Evolutionary conservation across 2,113 vertebrate species (phyloP).

Genomic region (Sander lucioperca): DNA sequence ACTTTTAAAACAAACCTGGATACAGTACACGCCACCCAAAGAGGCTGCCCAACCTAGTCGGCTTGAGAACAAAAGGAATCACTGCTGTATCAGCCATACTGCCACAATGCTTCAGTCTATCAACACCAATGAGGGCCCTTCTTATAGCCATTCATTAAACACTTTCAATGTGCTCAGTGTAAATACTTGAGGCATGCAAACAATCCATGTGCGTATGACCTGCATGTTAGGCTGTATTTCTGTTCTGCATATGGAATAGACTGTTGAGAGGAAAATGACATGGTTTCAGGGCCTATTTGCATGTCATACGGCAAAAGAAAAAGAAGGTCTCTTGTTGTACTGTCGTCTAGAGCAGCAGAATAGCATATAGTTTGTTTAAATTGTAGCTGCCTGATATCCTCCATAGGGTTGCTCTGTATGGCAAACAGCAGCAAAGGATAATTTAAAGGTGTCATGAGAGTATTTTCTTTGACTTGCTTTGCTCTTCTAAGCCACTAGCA

Average conservation of each 20-base stretch:
- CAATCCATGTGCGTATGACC: conserved; percentile 19
- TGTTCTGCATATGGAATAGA: conserved; percentile 25
- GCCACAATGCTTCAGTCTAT: conserved; percentile 18
- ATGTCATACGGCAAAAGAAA: conserved; percentile 39
- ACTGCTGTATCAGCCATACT: conserved; percentile 7
- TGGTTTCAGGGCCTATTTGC: conserved; percentile 44
- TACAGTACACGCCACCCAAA: not conserved
- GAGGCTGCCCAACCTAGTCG: not conserved
- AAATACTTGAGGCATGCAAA: conserved; percentile 23
- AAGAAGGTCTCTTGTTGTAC: conserved; percentile 11
- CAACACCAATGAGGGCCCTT: not conserved
- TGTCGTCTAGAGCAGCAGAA: conserved; percentile 24
- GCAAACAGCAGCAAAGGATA: conserved; percentile 40
- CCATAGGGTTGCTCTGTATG: conserved; percentile 33
- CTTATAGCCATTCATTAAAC: conserved; percentile 4
- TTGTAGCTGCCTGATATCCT: conserved; percentile 37
- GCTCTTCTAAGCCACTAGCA: conserved; percentile 9
- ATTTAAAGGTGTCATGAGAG: conserved; percentile 45
- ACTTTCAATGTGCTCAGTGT: conserved; percentile 2
- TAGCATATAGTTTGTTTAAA: conserved; percentile 31
- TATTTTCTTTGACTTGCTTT: conserved; percentile 11
- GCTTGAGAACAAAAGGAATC: conserved; percentile 17
- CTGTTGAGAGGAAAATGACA: conserved; percentile 32
- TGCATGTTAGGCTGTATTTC: conserved; percentile 30
- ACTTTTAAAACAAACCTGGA: conserved; percentile 5